Percentiles rank a stretch among this genome's conserved stretches.
phyloP scores from a whole-genome alignment of 2,797 vertebrate genomes.

The Graptemys geographica region DNA sequence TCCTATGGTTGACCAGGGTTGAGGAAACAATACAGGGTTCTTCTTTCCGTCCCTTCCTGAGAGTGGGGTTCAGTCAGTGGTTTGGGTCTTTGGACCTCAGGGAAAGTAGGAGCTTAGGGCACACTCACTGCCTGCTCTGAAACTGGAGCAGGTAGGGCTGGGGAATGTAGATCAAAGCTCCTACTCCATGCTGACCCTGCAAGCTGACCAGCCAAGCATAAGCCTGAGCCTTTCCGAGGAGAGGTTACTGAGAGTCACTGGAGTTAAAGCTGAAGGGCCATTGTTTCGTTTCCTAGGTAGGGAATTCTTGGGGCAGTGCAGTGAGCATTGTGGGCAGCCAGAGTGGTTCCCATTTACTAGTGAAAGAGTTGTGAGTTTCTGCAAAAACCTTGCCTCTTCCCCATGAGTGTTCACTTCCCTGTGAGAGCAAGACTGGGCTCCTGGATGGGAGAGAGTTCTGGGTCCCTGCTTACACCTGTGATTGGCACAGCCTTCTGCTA shows the following conservation, averaged over 20 bases:
- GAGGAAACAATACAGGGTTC: background rate
- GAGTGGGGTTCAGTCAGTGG: background rate
- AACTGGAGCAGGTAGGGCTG: background rate
- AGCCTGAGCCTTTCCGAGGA: background rate
- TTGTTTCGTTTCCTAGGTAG: background rate
- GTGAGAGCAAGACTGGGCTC: background rate
- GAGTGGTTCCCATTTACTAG: background rate
- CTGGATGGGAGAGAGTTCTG: background rate
- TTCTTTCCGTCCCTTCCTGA: background rate
- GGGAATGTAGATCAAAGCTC: background rate
- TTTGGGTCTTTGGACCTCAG: background rate
- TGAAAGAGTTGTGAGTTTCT: background rate
- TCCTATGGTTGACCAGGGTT: background rate
- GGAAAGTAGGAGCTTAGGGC: background rate
- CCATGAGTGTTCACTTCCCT: background rate
- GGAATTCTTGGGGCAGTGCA: background rate
- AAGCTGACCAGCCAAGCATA: background rate
- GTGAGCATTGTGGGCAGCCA: too few relatives aligned
- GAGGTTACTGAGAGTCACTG: background rate
- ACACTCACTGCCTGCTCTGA: background rate
- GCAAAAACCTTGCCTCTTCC: background rate
- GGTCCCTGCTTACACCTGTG: background rate
- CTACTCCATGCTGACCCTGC: background rate
- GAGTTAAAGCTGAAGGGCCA: background rate
- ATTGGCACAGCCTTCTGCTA: background rate